phyloP scores from a whole-genome alignment of 2,113 vertebrate genomes.

The Platycercus adscitus region DNA sequence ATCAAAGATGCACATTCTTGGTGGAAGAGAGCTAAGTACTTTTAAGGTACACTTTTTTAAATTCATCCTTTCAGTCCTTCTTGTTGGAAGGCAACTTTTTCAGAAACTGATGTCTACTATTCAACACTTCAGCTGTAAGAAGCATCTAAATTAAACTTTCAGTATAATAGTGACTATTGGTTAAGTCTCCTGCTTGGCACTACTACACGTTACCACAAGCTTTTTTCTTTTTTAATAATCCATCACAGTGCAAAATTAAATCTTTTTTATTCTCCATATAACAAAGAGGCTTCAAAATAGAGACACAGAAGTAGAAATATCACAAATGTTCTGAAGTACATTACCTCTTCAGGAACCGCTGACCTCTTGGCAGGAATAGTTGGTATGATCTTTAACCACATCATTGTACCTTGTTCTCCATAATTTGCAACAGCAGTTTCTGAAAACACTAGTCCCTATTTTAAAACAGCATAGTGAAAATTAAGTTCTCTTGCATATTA shows the following conservation, averaged over 20 bases:
- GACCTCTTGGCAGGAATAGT: slow-evolving; percentile 85
- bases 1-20: neutral
- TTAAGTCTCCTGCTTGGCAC: neutral
- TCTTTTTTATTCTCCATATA: neutral
- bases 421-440: slow-evolving; percentile 90
- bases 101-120: neutral
- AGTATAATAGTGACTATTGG: neutral
- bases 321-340: neutral
- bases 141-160: neutral
- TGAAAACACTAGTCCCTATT: slow-evolving; percentile 86
- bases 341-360: slow-evolving; percentile 89
- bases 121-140: neutral
- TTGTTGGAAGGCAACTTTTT: neutral
- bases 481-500: neutral
- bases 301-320: neutral
- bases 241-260: neutral
- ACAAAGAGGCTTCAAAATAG: neutral
- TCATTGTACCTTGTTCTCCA: slow-evolving; percentile 73
- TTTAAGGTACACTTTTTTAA: neutral
- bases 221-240: neutral
- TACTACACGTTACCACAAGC: neutral
- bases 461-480: slow-evolving; percentile 2
- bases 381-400: slow-evolving; percentile 75
- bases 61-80: neutral
- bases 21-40: neutral